A percentile compares a stretch with the other conserved stretches of the same genome.
These are phyloP conservation scores for Notocelia uddmanniana DNA, from an alignment of 2,888 invertebrate genomes.

Conservation along the genomic window DNA sequence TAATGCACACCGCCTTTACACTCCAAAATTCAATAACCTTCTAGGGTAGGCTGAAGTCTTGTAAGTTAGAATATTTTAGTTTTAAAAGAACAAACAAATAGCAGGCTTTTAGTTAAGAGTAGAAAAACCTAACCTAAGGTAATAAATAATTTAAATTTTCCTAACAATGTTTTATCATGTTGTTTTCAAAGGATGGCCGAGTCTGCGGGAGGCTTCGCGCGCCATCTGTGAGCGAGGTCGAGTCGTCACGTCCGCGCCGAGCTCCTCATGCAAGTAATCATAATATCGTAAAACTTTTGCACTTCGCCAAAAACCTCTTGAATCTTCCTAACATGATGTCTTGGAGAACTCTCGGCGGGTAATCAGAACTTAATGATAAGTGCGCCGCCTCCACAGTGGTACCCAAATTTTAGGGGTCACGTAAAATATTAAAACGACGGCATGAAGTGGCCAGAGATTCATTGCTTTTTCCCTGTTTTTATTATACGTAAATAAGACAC, in stretches of 20 bases:
- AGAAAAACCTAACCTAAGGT: no score
- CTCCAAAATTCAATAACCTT: background rate
- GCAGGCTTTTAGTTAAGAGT: no score
- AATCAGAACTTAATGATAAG: constrained; percentile 85
- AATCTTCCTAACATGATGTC: constrained; percentile 72
- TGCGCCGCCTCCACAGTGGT: constrained; percentile 72
- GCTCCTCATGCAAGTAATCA: constrained; percentile 80
- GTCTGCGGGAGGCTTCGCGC: constrained; percentile 12
- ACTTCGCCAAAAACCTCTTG: constrained; percentile 78
- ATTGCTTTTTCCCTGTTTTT: constrained; percentile 83
- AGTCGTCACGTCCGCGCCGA: constrained; percentile 65
- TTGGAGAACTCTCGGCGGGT: constrained; percentile 73
- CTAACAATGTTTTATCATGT: background rate
- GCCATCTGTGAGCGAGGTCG: constrained; percentile 47
- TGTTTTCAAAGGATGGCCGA: constrained; percentile 14
- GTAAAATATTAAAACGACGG: constrained; percentile 85
- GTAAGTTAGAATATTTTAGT: no score
- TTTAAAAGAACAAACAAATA: no score
- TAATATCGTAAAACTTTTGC: constrained; percentile 84
- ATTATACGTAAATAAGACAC: constrained; percentile 84
- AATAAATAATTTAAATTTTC: no score
- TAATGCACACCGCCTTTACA: background rate
- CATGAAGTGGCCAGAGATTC: constrained; percentile 85
- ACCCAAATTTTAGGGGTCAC: constrained; percentile 84
- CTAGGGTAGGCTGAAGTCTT: background rate